phyloP scores from a whole-genome alignment of 2,797 vertebrate genomes.

The Coregonus sp. region DNA sequence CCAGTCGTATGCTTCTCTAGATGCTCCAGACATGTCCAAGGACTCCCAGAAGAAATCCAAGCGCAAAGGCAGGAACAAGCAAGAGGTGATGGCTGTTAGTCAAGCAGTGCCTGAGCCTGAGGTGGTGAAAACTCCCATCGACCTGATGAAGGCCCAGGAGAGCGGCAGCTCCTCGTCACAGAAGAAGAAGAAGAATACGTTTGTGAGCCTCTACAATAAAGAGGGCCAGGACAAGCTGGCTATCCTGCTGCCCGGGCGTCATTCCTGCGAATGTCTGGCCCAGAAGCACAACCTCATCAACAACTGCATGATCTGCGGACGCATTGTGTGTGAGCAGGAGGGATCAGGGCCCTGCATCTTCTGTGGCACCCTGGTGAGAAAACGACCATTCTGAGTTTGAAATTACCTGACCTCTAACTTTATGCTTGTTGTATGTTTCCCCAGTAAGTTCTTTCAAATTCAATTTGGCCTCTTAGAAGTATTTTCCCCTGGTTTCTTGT shows the following conservation, averaged over 20 bases:
- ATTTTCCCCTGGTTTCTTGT: background rate
- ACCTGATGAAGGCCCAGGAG: conserved; percentile 91
- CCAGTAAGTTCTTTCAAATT: background rate
- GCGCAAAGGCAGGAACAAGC: conserved; percentile 92
- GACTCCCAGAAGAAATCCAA: conserved; percentile 86
- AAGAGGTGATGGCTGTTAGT: conserved; percentile 69
- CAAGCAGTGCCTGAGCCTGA: conserved; percentile 74
- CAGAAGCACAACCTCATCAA: conserved; percentile 96
- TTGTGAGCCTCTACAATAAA: conserved; percentile 87
- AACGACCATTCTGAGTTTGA: background rate
- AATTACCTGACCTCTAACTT: background rate
- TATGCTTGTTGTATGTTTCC: background rate
- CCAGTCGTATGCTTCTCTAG: conserved; percentile 43
- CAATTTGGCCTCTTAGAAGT: background rate
- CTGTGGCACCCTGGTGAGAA: conserved; percentile 87
- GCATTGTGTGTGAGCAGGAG: conserved; percentile 95
- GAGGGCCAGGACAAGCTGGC: conserved; percentile 91
- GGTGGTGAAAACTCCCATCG: conserved; percentile 91
- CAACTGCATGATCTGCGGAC: conserved; percentile 93
- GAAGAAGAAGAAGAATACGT: conserved; percentile 95
- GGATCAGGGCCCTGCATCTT: conserved; percentile 95
- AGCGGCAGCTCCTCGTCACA: conserved; percentile 61
- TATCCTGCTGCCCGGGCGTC: conserved; percentile 87
- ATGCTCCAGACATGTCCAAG: conserved; percentile 71
- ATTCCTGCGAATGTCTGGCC: conserved; percentile 90